A percentile compares a stretch with the other conserved stretches of the same genome.
These are phyloP conservation scores for Araneus ventricosus DNA, from an alignment of 1,140 invertebrate genomes.

Conservation along the genomic window DNA sequence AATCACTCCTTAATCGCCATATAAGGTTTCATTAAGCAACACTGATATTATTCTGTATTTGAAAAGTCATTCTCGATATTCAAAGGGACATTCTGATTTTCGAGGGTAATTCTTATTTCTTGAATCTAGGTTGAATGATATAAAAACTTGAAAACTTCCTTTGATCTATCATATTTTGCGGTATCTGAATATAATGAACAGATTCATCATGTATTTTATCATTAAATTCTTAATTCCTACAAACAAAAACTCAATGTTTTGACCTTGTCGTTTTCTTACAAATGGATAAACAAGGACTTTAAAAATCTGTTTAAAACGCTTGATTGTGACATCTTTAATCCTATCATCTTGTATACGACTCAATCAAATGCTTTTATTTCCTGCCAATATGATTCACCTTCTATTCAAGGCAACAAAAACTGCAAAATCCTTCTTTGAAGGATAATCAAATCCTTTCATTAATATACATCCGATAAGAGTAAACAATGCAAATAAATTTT, in stretches of 20 bases:
- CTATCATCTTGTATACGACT: not conserved
- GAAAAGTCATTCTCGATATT: too few species aligned
- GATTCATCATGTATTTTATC: too few species aligned
- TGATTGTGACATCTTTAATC: constrained; percentile 7
- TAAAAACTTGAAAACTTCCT: too few species aligned
- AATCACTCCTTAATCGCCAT: too few species aligned
- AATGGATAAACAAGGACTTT: not conserved
- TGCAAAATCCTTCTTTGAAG: not conserved
- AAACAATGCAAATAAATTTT: not conserved
- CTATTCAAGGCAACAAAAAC: not conserved
- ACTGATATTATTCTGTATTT: too few species aligned
- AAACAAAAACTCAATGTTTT: not conserved
- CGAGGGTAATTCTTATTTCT: too few species aligned
- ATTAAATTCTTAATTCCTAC: too few species aligned
- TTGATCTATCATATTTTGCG: too few species aligned
- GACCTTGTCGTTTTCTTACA: not conserved
- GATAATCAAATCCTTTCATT: not conserved
- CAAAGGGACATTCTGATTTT: too few species aligned
- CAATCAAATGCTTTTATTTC: not conserved
- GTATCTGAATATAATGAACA: too few species aligned
- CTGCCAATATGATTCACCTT: not conserved
- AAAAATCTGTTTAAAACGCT: not conserved
- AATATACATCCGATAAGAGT: not conserved
- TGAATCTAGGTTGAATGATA: too few species aligned
- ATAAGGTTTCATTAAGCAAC: too few species aligned